These are phyloP conservation scores for Caenorhabditis zanzibari DNA, from an alignment of 2,888 invertebrate species.

Conservation along the genomic window DNA sequence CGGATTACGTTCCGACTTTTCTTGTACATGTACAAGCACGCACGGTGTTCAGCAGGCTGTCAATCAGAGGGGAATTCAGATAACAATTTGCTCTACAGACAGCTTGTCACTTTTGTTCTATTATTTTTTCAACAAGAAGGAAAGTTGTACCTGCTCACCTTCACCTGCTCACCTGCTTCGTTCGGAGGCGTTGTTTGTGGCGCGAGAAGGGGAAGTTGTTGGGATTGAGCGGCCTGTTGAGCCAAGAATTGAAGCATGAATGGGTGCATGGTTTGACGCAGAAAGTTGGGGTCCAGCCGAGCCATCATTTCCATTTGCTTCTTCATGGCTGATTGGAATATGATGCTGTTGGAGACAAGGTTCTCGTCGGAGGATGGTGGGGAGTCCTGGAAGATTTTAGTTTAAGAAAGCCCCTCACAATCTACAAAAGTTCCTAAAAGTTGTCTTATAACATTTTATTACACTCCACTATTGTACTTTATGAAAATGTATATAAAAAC, in stretches of 20 bases:
- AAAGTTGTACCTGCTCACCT: conserved; percentile 45
- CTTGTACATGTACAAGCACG: conserved; percentile 32
- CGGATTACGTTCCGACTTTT: conserved; percentile 49
- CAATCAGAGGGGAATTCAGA: conserved; percentile 34
- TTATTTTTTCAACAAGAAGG: background rate
- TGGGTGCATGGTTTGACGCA: conserved; percentile 46
- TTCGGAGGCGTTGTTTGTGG: conserved; percentile 42
- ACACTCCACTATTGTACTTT: conserved; percentile 19
- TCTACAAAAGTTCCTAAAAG: too few species aligned
- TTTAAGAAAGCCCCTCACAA: background rate
- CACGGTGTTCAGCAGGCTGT: conserved; percentile 50
- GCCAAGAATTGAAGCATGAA: conserved; percentile 43
- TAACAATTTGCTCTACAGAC: conserved; percentile 2
- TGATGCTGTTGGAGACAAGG: background rate
- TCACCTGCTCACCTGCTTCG: conserved; percentile 58
- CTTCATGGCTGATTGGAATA: conserved; percentile 36
- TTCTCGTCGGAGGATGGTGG: conserved; percentile 66
- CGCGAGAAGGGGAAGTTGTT: conserved; percentile 17
- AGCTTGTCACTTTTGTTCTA: background rate
- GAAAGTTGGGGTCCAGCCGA: conserved; percentile 43
- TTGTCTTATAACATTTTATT: background rate
- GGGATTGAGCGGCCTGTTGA: conserved; percentile 29
- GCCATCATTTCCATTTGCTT: conserved; percentile 67
- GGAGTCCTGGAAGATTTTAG: conserved; percentile 65
- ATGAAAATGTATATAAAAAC: conserved; percentile 26